A percentile compares a stretch with the other conserved stretches of the same genome.
phyloP scores from a whole-genome alignment of 2,113 vertebrate genomes.

The Ahaetulla prasina region DNA sequence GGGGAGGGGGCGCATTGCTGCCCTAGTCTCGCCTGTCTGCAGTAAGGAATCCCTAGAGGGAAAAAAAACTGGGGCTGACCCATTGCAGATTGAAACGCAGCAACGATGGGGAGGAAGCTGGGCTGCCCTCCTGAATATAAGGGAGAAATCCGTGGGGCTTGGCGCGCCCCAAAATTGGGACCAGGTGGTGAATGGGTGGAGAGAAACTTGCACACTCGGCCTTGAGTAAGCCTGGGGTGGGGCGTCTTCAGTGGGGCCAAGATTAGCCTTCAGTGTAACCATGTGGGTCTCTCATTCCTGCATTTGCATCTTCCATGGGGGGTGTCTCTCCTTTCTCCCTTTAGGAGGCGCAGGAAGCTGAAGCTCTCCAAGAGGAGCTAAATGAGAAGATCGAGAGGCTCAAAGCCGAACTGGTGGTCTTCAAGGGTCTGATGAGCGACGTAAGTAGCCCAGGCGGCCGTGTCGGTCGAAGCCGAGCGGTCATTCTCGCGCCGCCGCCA shows the following conservation, averaged over 20 bases:
- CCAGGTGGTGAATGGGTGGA: background rate
- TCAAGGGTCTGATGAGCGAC: conserved; percentile 96
- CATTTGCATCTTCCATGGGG: background rate
- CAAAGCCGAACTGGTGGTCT: conserved; percentile 95
- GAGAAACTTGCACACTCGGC: background rate
- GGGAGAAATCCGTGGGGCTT: background rate
- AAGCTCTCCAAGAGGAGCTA: conserved; percentile 86
- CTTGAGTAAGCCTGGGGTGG: background rate
- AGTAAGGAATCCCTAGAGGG: background rate
- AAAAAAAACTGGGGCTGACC: background rate
- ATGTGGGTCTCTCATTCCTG: background rate
- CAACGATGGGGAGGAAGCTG: background rate
- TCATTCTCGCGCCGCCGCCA: accelerated
- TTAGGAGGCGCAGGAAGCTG: conserved; percentile 83
- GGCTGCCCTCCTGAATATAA: background rate
- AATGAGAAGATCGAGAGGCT: conserved; percentile 91
- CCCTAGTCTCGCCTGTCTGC: background rate
- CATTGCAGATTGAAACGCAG: background rate
- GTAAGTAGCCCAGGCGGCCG: conserved; percentile 75
- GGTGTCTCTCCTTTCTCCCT: background rate
- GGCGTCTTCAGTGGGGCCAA: background rate
- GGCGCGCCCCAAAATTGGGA: background rate
- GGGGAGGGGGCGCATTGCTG: background rate
- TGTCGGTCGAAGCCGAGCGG: background rate
- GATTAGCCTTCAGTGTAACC: background rate